A percentile compares a stretch with the other conserved stretches of the same genome.
Conservation (phyloP, 2,888 invertebrate genomes). For the Tachina lurida region DNA sequence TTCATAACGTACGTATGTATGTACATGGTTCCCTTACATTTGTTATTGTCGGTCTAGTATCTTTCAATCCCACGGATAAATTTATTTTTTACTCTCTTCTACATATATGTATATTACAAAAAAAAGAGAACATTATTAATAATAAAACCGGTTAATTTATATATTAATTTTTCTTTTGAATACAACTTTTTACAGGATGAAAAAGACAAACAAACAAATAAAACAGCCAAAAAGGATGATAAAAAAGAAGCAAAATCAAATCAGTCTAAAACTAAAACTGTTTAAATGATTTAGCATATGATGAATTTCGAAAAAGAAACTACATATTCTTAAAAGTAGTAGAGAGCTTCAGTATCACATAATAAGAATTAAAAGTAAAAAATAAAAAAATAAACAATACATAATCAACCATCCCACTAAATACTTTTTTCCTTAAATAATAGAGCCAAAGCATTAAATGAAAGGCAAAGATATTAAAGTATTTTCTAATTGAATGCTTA, state of each 20-base stretch:
- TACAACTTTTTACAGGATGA: slow-evolving; percentile 81
- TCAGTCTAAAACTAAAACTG: slow-evolving; percentile 66
- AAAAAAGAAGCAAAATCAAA: slow-evolving; percentile 76
- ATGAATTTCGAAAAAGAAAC: slow-evolving; percentile 43
- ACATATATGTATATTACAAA: background rate
- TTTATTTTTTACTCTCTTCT: background rate
- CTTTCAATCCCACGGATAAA: no score
- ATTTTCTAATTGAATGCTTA: slow-evolving; percentile 63
- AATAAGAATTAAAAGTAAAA: slow-evolving; percentile 44
- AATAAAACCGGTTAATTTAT: slow-evolving; percentile 47
- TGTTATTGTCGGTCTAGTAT: no score
- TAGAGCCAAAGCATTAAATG: slow-evolving; percentile 48
- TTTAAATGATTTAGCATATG: slow-evolving; percentile 45
- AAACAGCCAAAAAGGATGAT: slow-evolving; percentile 79
- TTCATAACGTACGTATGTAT: no score
- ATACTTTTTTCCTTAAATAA: slow-evolving; percentile 38
- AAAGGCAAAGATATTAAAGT: slow-evolving; percentile 44
- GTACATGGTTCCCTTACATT: no score
- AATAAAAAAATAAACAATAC: slow-evolving; percentile 61
- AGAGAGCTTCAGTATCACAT: slow-evolving; percentile 69
- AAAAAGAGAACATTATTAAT: background rate
- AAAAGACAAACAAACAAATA: slow-evolving; percentile 81
- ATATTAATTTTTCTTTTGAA: slow-evolving; percentile 66
- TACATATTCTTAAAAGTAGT: slow-evolving; percentile 53
- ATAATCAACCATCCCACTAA: slow-evolving; percentile 66